phyloP scores from a whole-genome alignment of 2,888 invertebrate species.

The Penaeus monodon region DNA sequence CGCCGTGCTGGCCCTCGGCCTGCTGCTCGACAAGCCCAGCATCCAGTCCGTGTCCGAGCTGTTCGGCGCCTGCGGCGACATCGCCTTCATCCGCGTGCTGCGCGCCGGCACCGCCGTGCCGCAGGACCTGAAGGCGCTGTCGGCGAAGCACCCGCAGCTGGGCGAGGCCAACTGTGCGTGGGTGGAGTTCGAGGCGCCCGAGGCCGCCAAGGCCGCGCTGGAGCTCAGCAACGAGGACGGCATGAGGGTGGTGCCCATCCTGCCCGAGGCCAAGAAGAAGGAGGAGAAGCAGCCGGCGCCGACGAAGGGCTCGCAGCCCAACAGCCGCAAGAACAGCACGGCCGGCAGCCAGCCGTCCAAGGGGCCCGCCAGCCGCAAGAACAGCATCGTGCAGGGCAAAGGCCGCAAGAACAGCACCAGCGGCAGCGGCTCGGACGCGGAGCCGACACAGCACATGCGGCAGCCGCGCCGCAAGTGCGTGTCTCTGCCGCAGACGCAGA shows the following conservation, averaged over 20 bases:
- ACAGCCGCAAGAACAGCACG: constrained; percentile 60
- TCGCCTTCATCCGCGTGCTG: constrained; percentile 87
- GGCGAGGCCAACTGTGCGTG: constrained; percentile 83
- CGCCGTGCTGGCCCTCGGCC: constrained; percentile 87
- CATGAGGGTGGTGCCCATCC: constrained; percentile 62
- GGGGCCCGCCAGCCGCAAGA: constrained; percentile 35
- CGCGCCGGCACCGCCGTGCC: constrained; percentile 91
- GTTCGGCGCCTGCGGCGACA: constrained; percentile 89
- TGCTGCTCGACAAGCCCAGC: constrained; percentile 86
- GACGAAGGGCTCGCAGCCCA: constrained; percentile 37
- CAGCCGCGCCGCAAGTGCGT: constrained; percentile 44
- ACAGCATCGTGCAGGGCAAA: constrained; percentile 32
- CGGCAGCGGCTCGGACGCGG: constrained; percentile 18
- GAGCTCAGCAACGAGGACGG: constrained; percentile 69
- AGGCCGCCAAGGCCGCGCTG: constrained; percentile 85
- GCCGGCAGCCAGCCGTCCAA: constrained; percentile 13
- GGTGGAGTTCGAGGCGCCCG: constrained; percentile 90
- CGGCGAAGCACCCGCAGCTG: constrained; percentile 90
- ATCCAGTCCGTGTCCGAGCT: constrained; percentile 93
- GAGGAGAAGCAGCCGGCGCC: constrained; percentile 44
- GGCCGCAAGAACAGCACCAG: constrained; percentile 47
- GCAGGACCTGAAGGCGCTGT: constrained; percentile 89
- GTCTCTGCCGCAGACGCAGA: constrained; percentile 59
- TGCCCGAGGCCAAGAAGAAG: constrained; percentile 64
- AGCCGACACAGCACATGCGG: background rate